phyloP scores from a whole-genome alignment of 2,113 vertebrate genomes.

The Taxidea taxus region DNA sequence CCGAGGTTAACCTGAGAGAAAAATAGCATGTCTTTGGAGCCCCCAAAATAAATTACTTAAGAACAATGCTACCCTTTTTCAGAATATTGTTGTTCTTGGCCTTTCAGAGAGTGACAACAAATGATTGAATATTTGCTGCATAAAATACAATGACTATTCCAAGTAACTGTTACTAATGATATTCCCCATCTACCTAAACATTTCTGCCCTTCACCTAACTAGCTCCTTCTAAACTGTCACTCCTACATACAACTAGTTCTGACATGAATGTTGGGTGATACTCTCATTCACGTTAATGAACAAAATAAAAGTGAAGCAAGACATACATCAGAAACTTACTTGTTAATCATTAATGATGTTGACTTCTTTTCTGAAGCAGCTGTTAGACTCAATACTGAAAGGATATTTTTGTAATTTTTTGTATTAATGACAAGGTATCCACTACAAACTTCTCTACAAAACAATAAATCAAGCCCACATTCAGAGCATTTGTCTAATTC shows the following conservation, averaged over 20 bases:
- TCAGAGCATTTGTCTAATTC: not conserved
- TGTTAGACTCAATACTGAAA: not conserved
- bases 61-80: not conserved
- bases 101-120: not conserved
- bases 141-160: not conserved
- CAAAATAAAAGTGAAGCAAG: not conserved
- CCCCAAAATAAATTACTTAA: not conserved
- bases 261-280: not conserved
- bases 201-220: not conserved
- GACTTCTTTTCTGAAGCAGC: not conserved
- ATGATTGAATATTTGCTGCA: not conserved
- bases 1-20: not conserved
- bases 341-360: not conserved
- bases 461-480: not conserved
- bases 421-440: not conserved
- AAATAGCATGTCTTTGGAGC: not conserved
- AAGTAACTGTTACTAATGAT: not conserved
- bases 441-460: not conserved
- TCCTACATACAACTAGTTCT: not conserved
- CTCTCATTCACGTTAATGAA: not conserved
- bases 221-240: not conserved
- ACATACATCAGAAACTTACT: not conserved
- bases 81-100: conserved; percentile 1
- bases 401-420: not conserved
- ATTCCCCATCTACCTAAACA: not conserved